These are phyloP conservation scores for Brachypalpus laphriformis DNA, from an alignment of 2,888 invertebrate species.

Conservation along the genomic window DNA sequence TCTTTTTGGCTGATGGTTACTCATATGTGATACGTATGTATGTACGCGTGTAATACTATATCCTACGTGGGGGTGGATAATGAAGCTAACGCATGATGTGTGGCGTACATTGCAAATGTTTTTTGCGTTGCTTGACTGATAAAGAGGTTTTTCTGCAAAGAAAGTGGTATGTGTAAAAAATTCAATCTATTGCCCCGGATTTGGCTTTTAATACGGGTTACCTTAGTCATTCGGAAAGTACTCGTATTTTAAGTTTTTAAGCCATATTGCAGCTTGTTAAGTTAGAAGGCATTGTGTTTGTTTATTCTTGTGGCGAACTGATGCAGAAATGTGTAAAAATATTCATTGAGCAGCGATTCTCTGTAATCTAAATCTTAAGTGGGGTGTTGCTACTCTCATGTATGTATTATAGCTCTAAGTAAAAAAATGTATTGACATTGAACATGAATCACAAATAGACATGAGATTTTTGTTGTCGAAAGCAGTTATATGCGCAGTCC, in stretches of 20 bases:
- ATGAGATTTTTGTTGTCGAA: too few species aligned
- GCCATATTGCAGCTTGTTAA: too few species aligned
- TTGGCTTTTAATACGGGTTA: not conserved
- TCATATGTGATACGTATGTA: not conserved
- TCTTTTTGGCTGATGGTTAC: not conserved
- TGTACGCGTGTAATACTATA: not conserved
- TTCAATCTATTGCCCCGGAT: not conserved
- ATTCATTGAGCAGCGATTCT: not conserved
- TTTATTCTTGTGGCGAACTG: not conserved
- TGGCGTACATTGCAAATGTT: not conserved
- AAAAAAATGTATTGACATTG: too few species aligned
- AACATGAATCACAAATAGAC: too few species aligned
- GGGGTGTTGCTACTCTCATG: not conserved
- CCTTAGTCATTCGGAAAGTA: not conserved
- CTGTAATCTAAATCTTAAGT: not conserved
- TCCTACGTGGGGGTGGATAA: not conserved
- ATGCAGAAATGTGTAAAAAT: not conserved
- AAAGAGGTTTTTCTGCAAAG: not conserved
- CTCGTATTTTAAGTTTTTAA: not conserved
- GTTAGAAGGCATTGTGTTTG: not conserved
- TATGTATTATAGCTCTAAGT: too few species aligned
- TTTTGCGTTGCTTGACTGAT: not conserved
- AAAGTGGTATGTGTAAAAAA: not conserved
- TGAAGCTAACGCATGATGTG: not conserved
- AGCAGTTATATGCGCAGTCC: too few species aligned